Evolutionary conservation across 1,140 invertebrate genomes (phyloP).

Genomic region (Onthophagus taurus): DNA sequence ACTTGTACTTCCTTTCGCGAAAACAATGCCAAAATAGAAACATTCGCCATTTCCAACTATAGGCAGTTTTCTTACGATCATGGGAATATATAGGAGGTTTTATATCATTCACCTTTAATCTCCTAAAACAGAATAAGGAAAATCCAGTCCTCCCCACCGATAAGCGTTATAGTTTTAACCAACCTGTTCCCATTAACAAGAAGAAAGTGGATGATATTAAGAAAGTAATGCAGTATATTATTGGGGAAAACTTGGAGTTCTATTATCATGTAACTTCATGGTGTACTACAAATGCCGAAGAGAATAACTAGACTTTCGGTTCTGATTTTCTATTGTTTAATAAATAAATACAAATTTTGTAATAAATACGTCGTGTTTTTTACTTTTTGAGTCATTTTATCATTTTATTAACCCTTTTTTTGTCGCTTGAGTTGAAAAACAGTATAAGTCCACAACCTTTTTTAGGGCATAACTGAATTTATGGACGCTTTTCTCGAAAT

Average conservation of each 20-base stretch:
- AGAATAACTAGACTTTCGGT: no score
- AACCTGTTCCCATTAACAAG: neutral
- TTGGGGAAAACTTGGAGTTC: neutral
- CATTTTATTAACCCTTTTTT: no score
- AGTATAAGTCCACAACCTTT: no score
- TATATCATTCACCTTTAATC: neutral
- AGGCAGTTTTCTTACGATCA: conserved; percentile 3
- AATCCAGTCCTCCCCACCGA: neutral
- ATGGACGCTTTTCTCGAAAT: no score
- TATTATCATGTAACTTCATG: conserved; percentile 6
- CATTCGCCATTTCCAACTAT: conserved; percentile 1
- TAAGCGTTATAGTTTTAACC: neutral
- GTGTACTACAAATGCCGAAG: no score
- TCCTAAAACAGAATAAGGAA: neutral
- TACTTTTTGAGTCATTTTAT: no score
- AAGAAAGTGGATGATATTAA: conserved; percentile 1
- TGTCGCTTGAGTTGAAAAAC: no score
- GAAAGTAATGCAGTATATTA: conserved; percentile 1
- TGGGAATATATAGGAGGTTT: neutral
- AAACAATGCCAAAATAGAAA: neutral
- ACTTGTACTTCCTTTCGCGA: neutral
- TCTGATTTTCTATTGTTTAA: no score
- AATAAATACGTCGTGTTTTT: no score
- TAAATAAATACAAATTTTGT: no score
- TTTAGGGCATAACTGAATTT: no score